Evolutionary conservation across 2,888 invertebrate species (phyloP).

Genomic region (Tortricodes alternella): DNA sequence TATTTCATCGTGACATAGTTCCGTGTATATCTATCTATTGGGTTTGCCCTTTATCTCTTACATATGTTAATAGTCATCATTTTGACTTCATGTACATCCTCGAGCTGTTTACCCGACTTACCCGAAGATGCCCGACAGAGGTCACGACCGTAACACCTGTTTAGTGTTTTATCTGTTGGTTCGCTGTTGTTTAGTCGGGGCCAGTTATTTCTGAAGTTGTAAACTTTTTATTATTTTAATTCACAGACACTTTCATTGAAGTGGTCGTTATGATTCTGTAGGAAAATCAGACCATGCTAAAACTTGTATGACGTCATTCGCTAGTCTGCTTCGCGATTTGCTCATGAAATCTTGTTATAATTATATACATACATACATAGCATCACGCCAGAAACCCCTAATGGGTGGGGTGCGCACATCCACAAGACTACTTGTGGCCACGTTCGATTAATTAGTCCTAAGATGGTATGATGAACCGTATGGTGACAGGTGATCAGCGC

Average conservation of each 20-base stretch:
- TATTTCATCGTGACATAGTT: too few relatives aligned
- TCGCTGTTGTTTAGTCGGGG: conserved; percentile 54
- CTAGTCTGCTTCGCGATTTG: neutral
- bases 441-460: too few relatives aligned
- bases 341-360: neutral
- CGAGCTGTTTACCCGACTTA: neutral
- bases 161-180: conserved; percentile 50
- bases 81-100: neutral
- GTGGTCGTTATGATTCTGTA: conserved; percentile 34
- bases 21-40: too few relatives aligned
- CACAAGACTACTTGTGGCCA: too few relatives aligned
- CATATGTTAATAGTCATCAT: too few relatives aligned
- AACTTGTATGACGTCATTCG: neutral
- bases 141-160: conserved; percentile 42
- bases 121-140: conserved; percentile 37
- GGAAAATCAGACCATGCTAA: conserved; percentile 15
- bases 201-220: conserved; percentile 47
- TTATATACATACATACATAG: too few relatives aligned
- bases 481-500: too few relatives aligned
- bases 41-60: too few relatives aligned
- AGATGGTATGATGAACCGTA: too few relatives aligned
- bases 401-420: too few relatives aligned
- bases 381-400: too few relatives aligned
- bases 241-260: conserved; percentile 34
- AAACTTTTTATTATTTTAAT: conserved; percentile 40